Conservation (phyloP, 2,888 invertebrate species). For the Ceriagrion tenellum region DNA sequence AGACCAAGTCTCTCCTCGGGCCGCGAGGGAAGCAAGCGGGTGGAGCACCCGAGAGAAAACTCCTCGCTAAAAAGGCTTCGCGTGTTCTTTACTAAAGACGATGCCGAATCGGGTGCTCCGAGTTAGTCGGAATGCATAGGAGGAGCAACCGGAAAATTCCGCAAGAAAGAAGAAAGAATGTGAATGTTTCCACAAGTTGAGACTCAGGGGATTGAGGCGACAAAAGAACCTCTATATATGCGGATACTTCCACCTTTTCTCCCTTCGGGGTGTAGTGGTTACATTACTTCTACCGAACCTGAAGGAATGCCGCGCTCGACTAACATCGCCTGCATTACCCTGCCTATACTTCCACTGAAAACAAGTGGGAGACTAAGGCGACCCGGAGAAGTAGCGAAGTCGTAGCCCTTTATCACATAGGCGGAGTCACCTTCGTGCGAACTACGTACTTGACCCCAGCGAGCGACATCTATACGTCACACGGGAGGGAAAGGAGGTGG, state of each 20-base stretch:
- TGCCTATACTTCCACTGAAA: no score
- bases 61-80: slow-evolving; percentile 20
- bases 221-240: background rate
- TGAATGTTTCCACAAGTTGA: background rate
- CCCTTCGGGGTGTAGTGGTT: background rate
- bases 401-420: no score
- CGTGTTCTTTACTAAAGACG: background rate
- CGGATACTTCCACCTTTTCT: background rate
- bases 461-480: no score
- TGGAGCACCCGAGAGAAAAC: background rate
- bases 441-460: no score
- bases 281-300: background rate
- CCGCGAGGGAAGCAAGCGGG: background rate
- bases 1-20: background rate
- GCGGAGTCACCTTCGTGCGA: no score
- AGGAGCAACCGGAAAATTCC: background rate
- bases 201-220: background rate
- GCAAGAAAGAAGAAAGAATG: background rate
- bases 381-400: no score
- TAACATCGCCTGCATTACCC: background rate
- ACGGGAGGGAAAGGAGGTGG: no score
- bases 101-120: background rate
- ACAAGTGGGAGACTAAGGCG: no score
- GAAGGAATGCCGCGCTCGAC: background rate
- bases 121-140: background rate